Evolutionary conservation across 2,797 vertebrate genomes (phyloP).

Genomic region (Acrocephalus scirpaceus): DNA sequence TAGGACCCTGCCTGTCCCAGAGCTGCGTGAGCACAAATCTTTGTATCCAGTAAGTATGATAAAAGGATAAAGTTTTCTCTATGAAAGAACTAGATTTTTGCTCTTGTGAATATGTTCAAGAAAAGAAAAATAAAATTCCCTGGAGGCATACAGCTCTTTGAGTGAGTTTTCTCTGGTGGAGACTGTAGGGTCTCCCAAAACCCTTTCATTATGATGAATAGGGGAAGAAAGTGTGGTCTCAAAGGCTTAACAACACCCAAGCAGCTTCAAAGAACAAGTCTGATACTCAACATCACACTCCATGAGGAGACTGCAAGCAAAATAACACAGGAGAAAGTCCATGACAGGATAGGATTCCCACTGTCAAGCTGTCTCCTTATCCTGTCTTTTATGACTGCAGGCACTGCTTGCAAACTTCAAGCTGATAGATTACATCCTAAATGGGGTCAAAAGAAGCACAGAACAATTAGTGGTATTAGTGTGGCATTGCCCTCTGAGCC

Average conservation of each 20-base stretch:
- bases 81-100: not conserved
- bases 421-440: slow-evolving; percentile 10
- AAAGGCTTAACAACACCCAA: not conserved
- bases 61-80: not conserved
- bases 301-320: not conserved
- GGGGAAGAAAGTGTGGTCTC: not conserved
- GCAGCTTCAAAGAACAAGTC: not conserved
- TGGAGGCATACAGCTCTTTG: not conserved
- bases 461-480: slow-evolving; percentile 29
- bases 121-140: not conserved
- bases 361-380: not conserved
- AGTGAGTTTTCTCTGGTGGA: not conserved
- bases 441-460: not conserved
- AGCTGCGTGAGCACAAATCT: not conserved
- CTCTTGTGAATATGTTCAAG: not conserved
- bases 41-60: not conserved
- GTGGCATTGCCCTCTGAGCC: not conserved
- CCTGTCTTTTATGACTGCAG: not conserved
- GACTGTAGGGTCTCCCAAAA: not conserved
- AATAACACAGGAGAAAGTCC: not conserved
- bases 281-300: not conserved
- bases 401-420: not conserved
- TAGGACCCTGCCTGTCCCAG: not conserved
- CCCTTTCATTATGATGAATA: not conserved
- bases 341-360: not conserved